Conservation (phyloP, 2,888 invertebrate genomes). For the Alviniconcha strummeri region DNA sequence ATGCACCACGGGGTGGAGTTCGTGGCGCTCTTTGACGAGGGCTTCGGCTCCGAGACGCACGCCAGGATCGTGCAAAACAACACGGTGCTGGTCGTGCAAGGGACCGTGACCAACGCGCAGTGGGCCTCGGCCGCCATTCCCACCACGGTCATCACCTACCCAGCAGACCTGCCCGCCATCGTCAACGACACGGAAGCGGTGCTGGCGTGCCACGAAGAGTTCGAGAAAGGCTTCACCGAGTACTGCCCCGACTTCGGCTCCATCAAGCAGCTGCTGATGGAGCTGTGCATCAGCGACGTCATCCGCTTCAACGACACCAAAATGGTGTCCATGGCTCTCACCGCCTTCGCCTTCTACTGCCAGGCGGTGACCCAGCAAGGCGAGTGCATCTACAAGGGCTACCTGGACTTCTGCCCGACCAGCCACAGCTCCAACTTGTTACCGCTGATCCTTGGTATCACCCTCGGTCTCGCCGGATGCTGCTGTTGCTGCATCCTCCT, state of each 20-base stretch:
- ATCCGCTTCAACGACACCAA: slow-evolving; percentile 19
- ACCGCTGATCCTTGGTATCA: slow-evolving; percentile 15
- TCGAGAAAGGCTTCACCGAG: slow-evolving; percentile 3
- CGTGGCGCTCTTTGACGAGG: slow-evolving; percentile 31
- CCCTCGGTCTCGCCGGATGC: slow-evolving; percentile 5
- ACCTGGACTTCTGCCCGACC: slow-evolving; percentile 35
- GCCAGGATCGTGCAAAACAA: neutral
- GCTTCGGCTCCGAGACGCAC: neutral
- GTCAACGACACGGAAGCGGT: slow-evolving; percentile 16
- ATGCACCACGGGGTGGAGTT: slow-evolving; percentile 19
- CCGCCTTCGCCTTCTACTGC: slow-evolving; percentile 33
- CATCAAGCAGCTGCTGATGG: slow-evolving; percentile 32
- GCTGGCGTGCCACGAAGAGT: slow-evolving; percentile 13
- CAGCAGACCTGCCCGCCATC: slow-evolving; percentile 21
- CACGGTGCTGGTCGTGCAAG: neutral
- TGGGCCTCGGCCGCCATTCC: slow-evolving; percentile 25
- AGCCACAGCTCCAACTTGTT: neutral
- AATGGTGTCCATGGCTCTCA: slow-evolving; percentile 24
- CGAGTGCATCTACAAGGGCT: slow-evolving; percentile 24
- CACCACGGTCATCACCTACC: neutral
- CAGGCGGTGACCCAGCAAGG: slow-evolving; percentile 30
- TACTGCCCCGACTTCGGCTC: slow-evolving; percentile 30
- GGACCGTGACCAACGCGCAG: neutral
- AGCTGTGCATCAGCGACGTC: slow-evolving; percentile 34
- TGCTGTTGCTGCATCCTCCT: slow-evolving; percentile 6